Conservation (phyloP, 2,113 vertebrate genomes). For the Callocephalon fimbriatum region DNA sequence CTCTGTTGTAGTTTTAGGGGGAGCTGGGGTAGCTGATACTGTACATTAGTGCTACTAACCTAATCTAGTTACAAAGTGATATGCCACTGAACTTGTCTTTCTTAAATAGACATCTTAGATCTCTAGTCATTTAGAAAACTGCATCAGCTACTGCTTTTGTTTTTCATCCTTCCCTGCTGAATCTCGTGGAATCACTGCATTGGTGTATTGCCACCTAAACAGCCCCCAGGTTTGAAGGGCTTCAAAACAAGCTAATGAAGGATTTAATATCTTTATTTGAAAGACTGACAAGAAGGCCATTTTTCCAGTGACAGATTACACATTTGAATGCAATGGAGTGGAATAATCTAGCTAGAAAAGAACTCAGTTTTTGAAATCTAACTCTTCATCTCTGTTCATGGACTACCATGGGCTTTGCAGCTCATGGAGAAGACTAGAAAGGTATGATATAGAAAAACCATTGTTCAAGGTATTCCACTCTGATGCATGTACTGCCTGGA, state of each 20-base stretch:
- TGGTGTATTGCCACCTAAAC: neutral
- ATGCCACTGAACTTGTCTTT: neutral
- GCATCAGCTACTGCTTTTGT: neutral
- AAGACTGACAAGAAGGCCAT: neutral
- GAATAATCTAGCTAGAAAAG: neutral
- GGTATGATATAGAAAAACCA: fast-evolving
- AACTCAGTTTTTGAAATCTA: neutral
- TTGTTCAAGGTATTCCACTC: neutral
- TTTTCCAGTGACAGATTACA: neutral
- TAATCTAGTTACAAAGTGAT: neutral
- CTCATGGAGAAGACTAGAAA: fast-evolving
- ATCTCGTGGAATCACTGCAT: neutral
- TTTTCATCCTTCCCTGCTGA: neutral
- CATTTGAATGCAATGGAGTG: neutral
- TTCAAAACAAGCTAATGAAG: neutral
- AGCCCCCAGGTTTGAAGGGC: neutral
- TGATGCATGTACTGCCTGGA: neutral
- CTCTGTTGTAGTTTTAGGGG: neutral
- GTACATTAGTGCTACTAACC: neutral
- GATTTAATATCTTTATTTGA: neutral
- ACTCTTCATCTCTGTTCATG: neutral
- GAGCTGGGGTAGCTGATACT: neutral
- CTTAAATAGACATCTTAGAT: neutral
- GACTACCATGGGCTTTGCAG: neutral
- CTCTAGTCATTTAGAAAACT: neutral